A percentile compares a stretch with the other conserved stretches of the same genome.
Evolutionary conservation across 2,797 vertebrate species (phyloP).

Genomic region (Crossoptilon crossoptilon): DNA sequence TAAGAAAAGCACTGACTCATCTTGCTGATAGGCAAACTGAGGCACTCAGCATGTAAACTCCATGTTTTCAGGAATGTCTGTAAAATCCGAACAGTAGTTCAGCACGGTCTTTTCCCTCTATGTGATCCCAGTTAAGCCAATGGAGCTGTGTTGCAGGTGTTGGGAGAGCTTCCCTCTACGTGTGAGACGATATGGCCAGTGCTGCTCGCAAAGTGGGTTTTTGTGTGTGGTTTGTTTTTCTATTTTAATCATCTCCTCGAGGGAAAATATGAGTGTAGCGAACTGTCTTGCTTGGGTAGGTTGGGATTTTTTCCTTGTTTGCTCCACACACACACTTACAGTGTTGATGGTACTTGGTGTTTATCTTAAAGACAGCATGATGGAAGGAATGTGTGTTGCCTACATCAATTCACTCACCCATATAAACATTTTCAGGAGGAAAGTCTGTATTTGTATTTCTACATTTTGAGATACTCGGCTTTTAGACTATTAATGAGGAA

Average conservation of each 20-base stretch:
- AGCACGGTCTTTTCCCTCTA: accelerated
- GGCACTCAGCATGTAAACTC: neutral
- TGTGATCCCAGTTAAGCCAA: accelerated
- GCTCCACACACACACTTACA: slow-evolving; percentile 21
- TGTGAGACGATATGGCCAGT: neutral
- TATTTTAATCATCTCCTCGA: slow-evolving; percentile 57
- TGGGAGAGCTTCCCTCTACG: neutral
- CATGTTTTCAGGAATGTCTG: neutral
- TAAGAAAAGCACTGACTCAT: accelerated
- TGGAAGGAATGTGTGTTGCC: slow-evolving; percentile 73
- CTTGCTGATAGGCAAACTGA: neutral
- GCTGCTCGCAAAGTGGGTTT: slow-evolving; percentile 6
- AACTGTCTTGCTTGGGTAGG: slow-evolving; percentile 53
- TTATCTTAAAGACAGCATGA: slow-evolving; percentile 71
- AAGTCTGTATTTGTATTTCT: slow-evolving; percentile 66
- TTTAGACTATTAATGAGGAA: slow-evolving; percentile 61
- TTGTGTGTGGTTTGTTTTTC: slow-evolving; percentile 58
- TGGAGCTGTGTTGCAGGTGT: accelerated
- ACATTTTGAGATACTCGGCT: slow-evolving; percentile 22
- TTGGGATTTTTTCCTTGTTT: slow-evolving; percentile 70
- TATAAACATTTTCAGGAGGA: slow-evolving; percentile 71
- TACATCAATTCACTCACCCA: slow-evolving; percentile 43
- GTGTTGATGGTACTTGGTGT: slow-evolving; percentile 72
- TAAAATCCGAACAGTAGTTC: neutral
- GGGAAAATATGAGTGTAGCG: slow-evolving; percentile 47